Percentiles rank a stretch among this genome's conserved stretches.
These are phyloP conservation scores for Cataglyphis rosenhaueri DNA, from an alignment of 2,888 invertebrate species.

Conservation along the genomic window DNA sequence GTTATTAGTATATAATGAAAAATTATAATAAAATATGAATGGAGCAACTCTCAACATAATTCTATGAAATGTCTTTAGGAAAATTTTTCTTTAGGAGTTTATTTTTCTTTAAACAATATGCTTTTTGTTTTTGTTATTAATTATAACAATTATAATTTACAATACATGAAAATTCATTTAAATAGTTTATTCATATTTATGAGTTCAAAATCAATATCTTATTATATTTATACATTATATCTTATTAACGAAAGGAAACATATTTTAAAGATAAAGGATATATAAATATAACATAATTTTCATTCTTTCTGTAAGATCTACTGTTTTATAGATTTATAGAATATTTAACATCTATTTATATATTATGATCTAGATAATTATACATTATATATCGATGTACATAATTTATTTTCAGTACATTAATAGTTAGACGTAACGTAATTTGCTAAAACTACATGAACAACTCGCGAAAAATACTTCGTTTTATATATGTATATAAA, in stretches of 20 bases:
- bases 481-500: neutral
- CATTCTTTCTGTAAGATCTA: neutral
- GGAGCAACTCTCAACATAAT: neutral
- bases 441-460: neutral
- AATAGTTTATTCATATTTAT: neutral
- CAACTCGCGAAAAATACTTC: neutral
- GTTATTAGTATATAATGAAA: too few species aligned
- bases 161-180: neutral
- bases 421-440: neutral
- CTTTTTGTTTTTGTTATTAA: neutral
- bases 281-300: conserved; percentile 5
- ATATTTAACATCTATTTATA: neutral
- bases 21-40: too few species aligned
- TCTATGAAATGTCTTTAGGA: neutral
- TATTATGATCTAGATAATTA: neutral
- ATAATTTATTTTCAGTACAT: neutral
- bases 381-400: neutral
- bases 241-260: neutral
- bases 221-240: neutral
- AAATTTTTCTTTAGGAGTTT: neutral
- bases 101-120: neutral
- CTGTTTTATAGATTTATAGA: neutral
- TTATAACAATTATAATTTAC: neutral
- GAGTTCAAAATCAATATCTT: neutral
- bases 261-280: neutral